Evolutionary conservation across 2,888 invertebrate species (phyloP), one percentile per base, ranked within the genome.

Genomic region (Heliconius ismenius): DNA sequence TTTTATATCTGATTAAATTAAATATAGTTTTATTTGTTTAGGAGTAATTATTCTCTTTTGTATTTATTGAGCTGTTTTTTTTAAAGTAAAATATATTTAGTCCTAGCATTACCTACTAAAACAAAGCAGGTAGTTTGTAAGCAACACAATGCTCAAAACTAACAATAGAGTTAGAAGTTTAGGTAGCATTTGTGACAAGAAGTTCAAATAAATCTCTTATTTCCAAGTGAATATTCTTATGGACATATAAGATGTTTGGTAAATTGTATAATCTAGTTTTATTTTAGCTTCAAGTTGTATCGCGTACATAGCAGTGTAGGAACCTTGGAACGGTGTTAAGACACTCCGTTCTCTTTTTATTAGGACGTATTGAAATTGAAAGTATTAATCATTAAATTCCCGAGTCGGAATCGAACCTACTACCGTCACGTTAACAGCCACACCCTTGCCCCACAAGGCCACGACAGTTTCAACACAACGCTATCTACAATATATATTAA

Each of bases 351-450:
- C 6, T 10, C 7, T 32, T 32, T 32, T 32, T 10, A 39, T 39
- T 39, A 39, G 1, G 39, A 2, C n/a, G n/a, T n/a, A n/a, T n/a
- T n/a, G n/a, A 32, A 32, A 32, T 7, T 32, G 7, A 9, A 32
- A 32, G 7, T 32, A 32, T 32, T 32, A 32, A 7, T 32, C 1
- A 32, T 7, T 32, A 32, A 32, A 32, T 39, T 3, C 39, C 11
- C 39, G 39, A 7, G 18, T 49, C 15, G 1, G 18, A 49, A 49
- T 49, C 6, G 49, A 9, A 49, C 21, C 4, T 11, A 39, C 39
- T 39, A 9, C 1, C 2, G 0, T 21, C 2, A 0, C 7, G 0
- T 21, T 7, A 2, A 49, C 6, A 18, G 18, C 7, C 7, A 18
- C 21, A 49, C 18, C 21, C 3, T 21, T 21, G 7, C 4, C 1